A percentile compares a stretch with the other conserved stretches of the same genome.
Evolutionary conservation across 1,140 invertebrate genomes (phyloP).

Genomic region (Drosophila pseudoobscura): DNA sequence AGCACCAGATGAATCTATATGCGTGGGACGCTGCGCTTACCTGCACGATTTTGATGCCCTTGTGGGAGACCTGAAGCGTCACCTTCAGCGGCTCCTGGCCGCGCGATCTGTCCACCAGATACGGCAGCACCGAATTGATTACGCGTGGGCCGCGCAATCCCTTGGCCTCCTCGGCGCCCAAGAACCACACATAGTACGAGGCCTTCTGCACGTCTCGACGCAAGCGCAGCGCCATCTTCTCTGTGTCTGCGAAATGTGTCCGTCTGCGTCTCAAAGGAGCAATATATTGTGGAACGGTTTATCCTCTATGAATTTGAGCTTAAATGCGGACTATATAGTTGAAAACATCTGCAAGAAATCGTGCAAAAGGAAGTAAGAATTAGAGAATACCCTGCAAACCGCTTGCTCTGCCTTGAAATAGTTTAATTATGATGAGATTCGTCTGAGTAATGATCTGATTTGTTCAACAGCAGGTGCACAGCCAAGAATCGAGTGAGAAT

Average conservation of each 20-base stretch:
- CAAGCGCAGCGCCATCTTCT: conserved; percentile 87
- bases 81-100: conserved; percentile 96
- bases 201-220: conserved; percentile 96
- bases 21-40: conserved; percentile 35
- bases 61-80: conserved; percentile 93
- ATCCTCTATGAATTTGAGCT: background rate
- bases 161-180: conserved; percentile 96
- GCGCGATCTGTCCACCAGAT: conserved; percentile 92
- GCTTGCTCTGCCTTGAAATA: too few relatives aligned
- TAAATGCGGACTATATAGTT: conserved; percentile 33
- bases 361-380: too few relatives aligned
- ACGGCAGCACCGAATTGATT: conserved; percentile 91
- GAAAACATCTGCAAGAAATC: conserved; percentile 37
- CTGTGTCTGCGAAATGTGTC: background rate
- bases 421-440: too few relatives aligned
- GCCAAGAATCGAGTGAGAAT: background rate
- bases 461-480: too few relatives aligned
- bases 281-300: background rate
- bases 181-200: conserved; percentile 99
- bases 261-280: conserved; percentile 18
- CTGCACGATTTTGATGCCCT: conserved; percentile 97
- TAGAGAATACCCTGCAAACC: conserved; percentile 6
- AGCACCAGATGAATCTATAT: background rate
- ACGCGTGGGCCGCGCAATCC: conserved; percentile 92
- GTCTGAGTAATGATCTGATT: too few relatives aligned